Conservation (phyloP, 2,797 vertebrate genomes). For the Onychomys arenicola region DNA sequence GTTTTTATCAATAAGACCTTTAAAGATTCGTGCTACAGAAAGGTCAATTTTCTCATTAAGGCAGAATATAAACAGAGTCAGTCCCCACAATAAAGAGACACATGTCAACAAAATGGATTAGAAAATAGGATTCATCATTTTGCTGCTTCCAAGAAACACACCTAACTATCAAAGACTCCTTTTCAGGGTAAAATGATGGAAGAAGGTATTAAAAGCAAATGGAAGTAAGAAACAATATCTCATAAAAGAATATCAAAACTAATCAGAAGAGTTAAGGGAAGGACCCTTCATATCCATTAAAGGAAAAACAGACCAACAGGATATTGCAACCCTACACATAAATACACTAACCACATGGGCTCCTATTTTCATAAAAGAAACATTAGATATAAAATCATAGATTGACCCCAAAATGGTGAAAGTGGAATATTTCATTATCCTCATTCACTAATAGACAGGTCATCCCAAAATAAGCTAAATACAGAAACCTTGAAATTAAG, state of each 20-base stretch:
- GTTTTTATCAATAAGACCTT: too few species aligned
- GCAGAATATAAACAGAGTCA: neutral
- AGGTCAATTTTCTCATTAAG: neutral
- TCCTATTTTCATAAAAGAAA: neutral
- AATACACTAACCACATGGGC: neutral
- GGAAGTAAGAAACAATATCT: neutral
- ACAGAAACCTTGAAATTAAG: neutral
- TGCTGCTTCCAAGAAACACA: neutral
- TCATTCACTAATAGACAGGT: neutral
- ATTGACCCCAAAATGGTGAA: neutral
- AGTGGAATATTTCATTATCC: neutral
- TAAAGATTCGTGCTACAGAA: too few species aligned
- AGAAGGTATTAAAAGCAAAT: neutral
- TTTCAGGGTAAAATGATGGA: neutral
- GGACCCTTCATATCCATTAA: neutral
- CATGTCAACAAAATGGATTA: neutral
- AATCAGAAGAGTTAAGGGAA: neutral
- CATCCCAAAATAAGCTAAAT: neutral
- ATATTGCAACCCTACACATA: neutral
- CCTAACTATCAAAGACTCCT: neutral
- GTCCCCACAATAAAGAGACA: neutral
- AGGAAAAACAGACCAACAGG: neutral
- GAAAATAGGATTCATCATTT: neutral
- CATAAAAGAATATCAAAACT: neutral
- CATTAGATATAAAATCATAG: neutral